Evolutionary conservation across 2,113 vertebrate species (phyloP), one percentile per base, ranked within the genome.

Genomic region (Tiliqua scincoides): DNA sequence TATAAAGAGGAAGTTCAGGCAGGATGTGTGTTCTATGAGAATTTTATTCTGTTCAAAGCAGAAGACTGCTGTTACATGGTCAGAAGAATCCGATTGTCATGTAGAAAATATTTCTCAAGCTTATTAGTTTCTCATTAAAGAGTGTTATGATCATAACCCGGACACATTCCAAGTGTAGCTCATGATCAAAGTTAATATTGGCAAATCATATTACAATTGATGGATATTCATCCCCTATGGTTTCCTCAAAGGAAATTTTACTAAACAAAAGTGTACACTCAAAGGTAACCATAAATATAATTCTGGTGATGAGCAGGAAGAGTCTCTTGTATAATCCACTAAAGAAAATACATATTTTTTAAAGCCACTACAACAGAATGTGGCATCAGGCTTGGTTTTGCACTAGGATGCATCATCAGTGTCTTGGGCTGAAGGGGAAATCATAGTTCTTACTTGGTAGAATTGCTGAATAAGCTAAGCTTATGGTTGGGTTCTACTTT

Each of bases 61-160:
- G 73, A n/a, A 52, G 17, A 57, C 59, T 90, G 85, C 74, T 91
- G 83, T 76, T 88, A 73, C 67, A 62, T 75, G 85, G 32, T 75
- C 21, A 84, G 82, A 70, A 85, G 73, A 30, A n/a, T 78, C 37
- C 82, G 68, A n/a, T 52, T 40, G 25, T 43, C 37, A 32, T 73
- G 40, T 3, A 75, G 61, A 82, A 91, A 74, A 62, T 0, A 12
- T 78, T 84, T 65, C 62, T 48, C 85, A 2, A 57, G 80, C 37
- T 23, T 30, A 57, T 77, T 35, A n/a, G 52, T 83, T 84, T 78
- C 68, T 80, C 59, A 4, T 52, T 52, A 62, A 52, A 5, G 25
- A 78, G 40, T 82, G 63, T 83, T n/a, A 32, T 67, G 35, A 68
- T 71, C 73, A 70, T 62, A 35, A 77, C 71, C 70, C 35, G 48